Evolutionary conservation across 2,888 invertebrate genomes (phyloP).

Genomic region (Pandemis heparana): DNA sequence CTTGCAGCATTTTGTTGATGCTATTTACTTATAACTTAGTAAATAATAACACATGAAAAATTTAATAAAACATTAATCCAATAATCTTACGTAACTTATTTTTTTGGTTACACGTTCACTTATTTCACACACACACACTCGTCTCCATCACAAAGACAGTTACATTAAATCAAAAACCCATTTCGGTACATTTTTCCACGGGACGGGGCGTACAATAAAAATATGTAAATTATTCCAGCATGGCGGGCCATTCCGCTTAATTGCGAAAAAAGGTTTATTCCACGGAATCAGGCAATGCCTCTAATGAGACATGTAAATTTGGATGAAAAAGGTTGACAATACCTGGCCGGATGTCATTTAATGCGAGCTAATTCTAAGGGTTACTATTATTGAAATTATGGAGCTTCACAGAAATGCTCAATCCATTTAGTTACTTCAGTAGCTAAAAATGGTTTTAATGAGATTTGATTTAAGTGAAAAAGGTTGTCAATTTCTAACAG

Average conservation of each 20-base stretch:
- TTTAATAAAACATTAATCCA: too few species aligned
- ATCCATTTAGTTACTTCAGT: too few species aligned
- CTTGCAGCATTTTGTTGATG: too few species aligned
- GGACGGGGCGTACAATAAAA: constrained; percentile 54
- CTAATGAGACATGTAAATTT: constrained; percentile 30
- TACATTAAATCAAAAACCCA: constrained; percentile 49
- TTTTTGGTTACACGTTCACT: background rate
- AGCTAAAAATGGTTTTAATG: too few species aligned
- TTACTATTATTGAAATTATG: background rate
- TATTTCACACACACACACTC: constrained; percentile 31
- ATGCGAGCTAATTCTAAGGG: background rate
- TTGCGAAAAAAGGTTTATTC: constrained; percentile 54
- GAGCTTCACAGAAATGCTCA: background rate
- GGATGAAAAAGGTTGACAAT: constrained; percentile 16
- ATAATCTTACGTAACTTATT: too few species aligned
- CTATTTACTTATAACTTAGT: too few species aligned
- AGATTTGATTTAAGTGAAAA: too few species aligned
- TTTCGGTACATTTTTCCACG: constrained; percentile 47
- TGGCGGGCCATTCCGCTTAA: constrained; percentile 54
- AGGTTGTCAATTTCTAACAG: background rate
- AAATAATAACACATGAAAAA: too few species aligned
- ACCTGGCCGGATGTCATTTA: background rate
- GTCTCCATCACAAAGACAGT: constrained; percentile 35
- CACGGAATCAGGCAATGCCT: constrained; percentile 33
- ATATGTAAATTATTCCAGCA: constrained; percentile 60